A percentile compares a stretch with the other conserved stretches of the same genome.
These are phyloP conservation scores for Iselma pallidipennis DNA, from an alignment of 2,888 invertebrate genomes.

Conservation along the genomic window DNA sequence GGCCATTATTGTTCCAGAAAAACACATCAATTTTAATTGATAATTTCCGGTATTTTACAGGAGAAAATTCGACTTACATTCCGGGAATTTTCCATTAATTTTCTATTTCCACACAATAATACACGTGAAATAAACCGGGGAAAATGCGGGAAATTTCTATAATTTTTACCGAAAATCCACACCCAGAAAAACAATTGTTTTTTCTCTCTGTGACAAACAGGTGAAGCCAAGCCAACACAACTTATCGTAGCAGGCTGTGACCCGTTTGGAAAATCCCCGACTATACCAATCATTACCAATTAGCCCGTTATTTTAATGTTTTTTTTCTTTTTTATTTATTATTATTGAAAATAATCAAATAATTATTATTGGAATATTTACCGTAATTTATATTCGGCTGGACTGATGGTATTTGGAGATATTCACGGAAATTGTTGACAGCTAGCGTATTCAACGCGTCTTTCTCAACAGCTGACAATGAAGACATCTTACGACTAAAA, in stretches of 20 bases:
- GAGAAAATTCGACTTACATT: too few species aligned
- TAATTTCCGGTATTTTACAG: too few species aligned
- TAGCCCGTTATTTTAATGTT: constrained; percentile 5
- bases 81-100: too few species aligned
- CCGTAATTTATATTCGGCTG: constrained; percentile 88
- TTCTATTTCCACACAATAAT: too few species aligned
- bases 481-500: constrained; percentile 46
- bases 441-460: constrained; percentile 47
- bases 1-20: too few species aligned
- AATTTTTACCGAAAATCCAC: too few species aligned
- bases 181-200: background rate
- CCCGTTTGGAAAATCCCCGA: constrained; percentile 14
- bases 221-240: constrained; percentile 40
- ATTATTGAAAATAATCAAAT: background rate
- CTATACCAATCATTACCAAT: background rate
- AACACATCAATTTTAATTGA: too few species aligned
- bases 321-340: background rate
- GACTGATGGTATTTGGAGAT: constrained; percentile 83
- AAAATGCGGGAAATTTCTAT: too few species aligned
- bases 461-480: constrained; percentile 49
- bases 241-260: constrained; percentile 4
- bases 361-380: too few species aligned
- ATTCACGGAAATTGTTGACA: constrained; percentile 76
- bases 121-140: too few species aligned
- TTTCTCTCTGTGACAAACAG: too few species aligned